Percentiles rank a stretch among this genome's conserved stretches.
Conservation (phyloP, 2,113 vertebrate genomes). For the Herpetotheres cachinnans region DNA sequence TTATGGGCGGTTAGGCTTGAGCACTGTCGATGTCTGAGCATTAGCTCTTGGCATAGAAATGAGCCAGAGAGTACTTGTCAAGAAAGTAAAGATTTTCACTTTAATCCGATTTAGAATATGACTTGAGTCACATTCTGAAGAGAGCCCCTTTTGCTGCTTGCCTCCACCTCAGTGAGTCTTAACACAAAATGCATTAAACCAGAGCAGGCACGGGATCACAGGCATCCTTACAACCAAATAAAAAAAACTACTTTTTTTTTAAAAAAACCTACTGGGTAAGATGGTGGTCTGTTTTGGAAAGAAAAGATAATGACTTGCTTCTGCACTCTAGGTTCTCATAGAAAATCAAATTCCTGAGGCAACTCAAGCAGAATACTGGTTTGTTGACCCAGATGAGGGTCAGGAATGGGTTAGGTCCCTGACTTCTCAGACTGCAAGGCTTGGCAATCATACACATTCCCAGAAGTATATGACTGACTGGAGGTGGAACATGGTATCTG, state of each 20-base stretch:
- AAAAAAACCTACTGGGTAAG: neutral
- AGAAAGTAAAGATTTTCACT: neutral
- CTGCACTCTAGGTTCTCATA: neutral
- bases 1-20: accelerated
- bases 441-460: neutral
- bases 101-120: neutral
- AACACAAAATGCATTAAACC: neutral
- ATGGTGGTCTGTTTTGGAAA: neutral
- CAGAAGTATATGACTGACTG: neutral
- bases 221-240: neutral
- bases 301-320: neutral
- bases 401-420: neutral
- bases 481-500: neutral
- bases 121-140: neutral
- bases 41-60: neutral
- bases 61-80: neutral
- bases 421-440: too few species aligned
- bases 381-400: neutral
- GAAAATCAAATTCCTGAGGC: neutral
- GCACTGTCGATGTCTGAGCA: neutral
- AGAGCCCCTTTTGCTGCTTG: neutral
- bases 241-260: too few species aligned
- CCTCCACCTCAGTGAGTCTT: neutral
- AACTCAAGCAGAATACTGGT: neutral
- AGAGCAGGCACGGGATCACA: neutral